Conservation (phyloP, 2,888 invertebrate genomes). For the Mythimna lalbum region DNA sequence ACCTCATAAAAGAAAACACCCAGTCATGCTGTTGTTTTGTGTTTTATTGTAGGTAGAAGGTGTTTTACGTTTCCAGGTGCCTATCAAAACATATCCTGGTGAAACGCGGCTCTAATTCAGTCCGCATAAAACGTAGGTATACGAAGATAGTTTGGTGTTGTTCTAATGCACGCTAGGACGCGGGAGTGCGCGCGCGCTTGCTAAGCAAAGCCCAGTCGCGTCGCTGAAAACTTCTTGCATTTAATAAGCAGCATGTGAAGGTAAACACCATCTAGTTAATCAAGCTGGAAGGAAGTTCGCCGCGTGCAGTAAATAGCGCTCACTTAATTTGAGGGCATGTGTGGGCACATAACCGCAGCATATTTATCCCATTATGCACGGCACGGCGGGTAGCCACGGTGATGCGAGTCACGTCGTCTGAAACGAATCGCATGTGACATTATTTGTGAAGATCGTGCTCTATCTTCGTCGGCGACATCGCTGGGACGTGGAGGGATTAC, state of each 20-base stretch:
- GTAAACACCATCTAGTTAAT: slow-evolving; percentile 86
- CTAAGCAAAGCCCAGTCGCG: slow-evolving; percentile 31
- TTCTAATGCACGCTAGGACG: slow-evolving; percentile 67
- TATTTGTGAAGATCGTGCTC: slow-evolving; percentile 91
- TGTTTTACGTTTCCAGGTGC: slow-evolving; percentile 27
- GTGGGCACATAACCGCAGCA: slow-evolving; percentile 89
- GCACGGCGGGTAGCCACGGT: slow-evolving; percentile 84
- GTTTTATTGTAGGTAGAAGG: slow-evolving; percentile 21
- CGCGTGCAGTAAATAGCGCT: slow-evolving; percentile 86
- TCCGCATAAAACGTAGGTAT: slow-evolving; percentile 35
- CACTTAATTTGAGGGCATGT: slow-evolving; percentile 90
- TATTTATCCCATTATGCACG: slow-evolving; percentile 91
- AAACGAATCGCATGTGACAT: slow-evolving; percentile 91
- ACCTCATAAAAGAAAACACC: slow-evolving; percentile 45
- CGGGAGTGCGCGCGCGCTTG: slow-evolving; percentile 20
- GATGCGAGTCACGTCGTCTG: slow-evolving; percentile 90
- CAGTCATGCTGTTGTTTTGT: slow-evolving; percentile 36
- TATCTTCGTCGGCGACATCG: slow-evolving; percentile 90
- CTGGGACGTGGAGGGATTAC: slow-evolving; percentile 90
- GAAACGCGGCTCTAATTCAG: slow-evolving; percentile 37
- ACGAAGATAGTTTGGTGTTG: slow-evolving; percentile 19
- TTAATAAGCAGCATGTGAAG: slow-evolving; percentile 76
- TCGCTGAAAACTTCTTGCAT: slow-evolving; percentile 71
- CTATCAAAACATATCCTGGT: slow-evolving; percentile 25
- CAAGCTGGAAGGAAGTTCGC: slow-evolving; percentile 84